Base-by-base conservation (phyloP, 2,113 vertebrate species). In the Eurypyga helias region DNA sequence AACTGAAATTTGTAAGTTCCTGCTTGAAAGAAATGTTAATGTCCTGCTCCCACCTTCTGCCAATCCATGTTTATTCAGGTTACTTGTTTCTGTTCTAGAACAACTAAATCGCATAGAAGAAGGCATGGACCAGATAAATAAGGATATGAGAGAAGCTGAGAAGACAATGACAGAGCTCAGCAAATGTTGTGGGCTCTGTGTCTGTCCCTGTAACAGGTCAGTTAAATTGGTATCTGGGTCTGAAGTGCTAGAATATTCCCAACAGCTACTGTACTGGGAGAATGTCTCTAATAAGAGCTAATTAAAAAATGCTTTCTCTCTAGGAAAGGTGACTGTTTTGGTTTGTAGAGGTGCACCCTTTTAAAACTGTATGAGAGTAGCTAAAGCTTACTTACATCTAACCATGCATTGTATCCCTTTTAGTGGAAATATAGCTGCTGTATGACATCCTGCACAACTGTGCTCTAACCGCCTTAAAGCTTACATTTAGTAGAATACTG, bases 111-210 rank as follows among this genome's bases (percentile, higher is more conserved):
- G 90, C 52, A 98, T 99, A 95, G 99, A 99, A 62, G 98, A 98
- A 94, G 99, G 99, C 95, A 99, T 99, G 99, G 99, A 99, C 95
- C 98, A 99, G 97, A 99, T 99, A 98, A 99, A 99, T 98, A 98
- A 99, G 97, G 99, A 99, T 96, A 99, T 99, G 99, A 99, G 95
- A 86, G 98, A 99, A 96, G 99, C 99, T 62, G 99, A 99, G 98
- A 99, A 99, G 96, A 99, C 99, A 89, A 97, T 99, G 93, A 99
- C 99, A 10, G 99, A 99, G 89, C 99, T 99, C 86, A 99, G 99
- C 88, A 99, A 99, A 89, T 99, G 99, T 95, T 99, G 99, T 91
- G 99, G 99, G 24, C 97, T 99, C 75, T 99, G 99, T 94, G 98
- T 99, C 73, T 99, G 99, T 96, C 99, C 99, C 82, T 99, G 99